These are phyloP conservation scores for Melierax canorus DNA, from an alignment of 2,113 vertebrate species.

Conservation along the genomic window DNA sequence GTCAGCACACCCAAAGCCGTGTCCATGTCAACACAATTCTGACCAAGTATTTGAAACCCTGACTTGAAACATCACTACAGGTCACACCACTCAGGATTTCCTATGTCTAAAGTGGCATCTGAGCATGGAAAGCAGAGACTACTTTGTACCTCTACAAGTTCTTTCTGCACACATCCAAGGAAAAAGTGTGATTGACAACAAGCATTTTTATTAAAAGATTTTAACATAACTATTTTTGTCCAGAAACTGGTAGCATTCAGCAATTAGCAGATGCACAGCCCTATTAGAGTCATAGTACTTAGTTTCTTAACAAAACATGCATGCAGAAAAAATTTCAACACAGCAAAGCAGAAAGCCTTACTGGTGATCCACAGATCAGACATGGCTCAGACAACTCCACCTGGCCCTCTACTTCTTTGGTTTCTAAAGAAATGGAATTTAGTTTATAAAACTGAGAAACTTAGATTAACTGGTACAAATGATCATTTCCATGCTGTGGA, in stretches of 20 bases:
- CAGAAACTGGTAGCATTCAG: background rate
- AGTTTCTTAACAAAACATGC: background rate
- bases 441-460: background rate
- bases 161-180: background rate
- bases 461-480: background rate
- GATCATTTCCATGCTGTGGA: background rate
- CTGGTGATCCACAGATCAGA: background rate
- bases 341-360: background rate
- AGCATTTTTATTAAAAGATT: background rate
- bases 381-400: background rate
- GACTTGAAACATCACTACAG: background rate
- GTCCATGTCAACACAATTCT: fast-evolving
- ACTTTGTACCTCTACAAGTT: background rate
- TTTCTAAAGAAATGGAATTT: background rate
- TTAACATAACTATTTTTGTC: background rate
- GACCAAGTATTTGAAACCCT: background rate
- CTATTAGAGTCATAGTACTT: background rate
- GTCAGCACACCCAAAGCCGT: background rate
- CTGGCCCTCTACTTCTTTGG: background rate
- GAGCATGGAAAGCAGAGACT: background rate
- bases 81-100: background rate
- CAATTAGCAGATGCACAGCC: background rate
- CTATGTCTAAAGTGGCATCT: background rate
- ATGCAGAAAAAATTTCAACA: background rate
- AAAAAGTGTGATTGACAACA: background rate